A percentile compares a stretch with the other conserved stretches of the same genome.
Conservation (phyloP, 2,797 vertebrate species). For the Dendrocincla fuliginosa region DNA sequence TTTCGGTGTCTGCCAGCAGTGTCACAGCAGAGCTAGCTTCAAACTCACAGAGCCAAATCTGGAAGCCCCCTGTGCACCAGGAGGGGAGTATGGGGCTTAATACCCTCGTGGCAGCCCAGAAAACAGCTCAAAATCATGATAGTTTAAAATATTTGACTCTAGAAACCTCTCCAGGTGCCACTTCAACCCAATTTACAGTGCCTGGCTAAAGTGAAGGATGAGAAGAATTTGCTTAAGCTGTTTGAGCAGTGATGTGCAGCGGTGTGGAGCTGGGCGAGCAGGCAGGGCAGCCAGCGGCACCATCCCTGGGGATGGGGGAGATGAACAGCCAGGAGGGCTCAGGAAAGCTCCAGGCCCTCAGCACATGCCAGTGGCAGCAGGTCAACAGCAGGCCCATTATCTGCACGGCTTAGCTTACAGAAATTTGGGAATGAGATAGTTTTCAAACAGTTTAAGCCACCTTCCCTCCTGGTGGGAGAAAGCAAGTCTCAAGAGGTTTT, state of each 20-base stretch:
- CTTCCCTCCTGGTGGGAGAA: background rate
- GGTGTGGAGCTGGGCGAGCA: background rate
- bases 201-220: background rate
- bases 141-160: background rate
- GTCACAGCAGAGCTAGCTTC: background rate
- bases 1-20: background rate
- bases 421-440: background rate
- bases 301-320: background rate
- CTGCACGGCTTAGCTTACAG: background rate
- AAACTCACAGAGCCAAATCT: rapidly evolving
- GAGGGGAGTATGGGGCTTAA: too few species aligned
- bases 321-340: background rate
- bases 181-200: background rate
- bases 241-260: rapidly evolving
- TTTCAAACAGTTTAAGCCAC: background rate
- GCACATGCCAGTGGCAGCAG: background rate
- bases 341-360: background rate
- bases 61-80: background rate
- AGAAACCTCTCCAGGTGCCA: background rate
- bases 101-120: background rate
- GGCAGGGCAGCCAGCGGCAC: background rate
- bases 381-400: rapidly evolving
- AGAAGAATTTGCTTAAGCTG: background rate
- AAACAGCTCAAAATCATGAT: background rate
- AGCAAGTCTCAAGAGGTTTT: background rate